phyloP scores from a whole-genome alignment of 2,797 vertebrate genomes.

The Semaprochilodus insignis region DNA sequence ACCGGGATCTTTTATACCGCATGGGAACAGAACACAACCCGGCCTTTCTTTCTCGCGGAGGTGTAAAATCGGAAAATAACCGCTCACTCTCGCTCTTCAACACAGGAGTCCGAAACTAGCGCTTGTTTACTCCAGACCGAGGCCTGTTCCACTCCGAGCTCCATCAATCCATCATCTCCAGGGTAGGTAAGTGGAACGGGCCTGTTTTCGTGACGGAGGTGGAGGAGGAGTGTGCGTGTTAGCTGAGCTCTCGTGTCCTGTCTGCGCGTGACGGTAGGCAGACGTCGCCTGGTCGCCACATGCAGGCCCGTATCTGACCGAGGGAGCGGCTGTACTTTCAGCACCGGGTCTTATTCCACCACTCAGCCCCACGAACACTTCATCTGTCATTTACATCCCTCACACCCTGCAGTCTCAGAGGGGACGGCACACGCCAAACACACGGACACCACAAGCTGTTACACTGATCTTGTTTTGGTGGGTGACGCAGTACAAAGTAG shows the following conservation, averaged over 20 bases:
- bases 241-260: conserved; percentile 27
- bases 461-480: neutral
- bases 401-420: conserved; percentile 11
- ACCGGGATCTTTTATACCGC: no score
- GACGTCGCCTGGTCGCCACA: conserved; percentile 63
- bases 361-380: conserved; percentile 64
- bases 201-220: neutral
- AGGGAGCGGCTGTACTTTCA: conserved; percentile 64
- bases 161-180: conserved; percentile 79
- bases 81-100: conserved; percentile 56
- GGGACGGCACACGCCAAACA: neutral
- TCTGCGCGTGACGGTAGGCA: conserved; percentile 62
- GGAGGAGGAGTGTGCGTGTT: conserved; percentile 1
- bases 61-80: conserved; percentile 63
- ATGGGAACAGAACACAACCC: neutral
- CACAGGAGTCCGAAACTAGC: conserved; percentile 66
- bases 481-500: no score
- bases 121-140: conserved; percentile 74
- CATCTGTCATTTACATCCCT: conserved; percentile 71
- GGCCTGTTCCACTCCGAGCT: conserved; percentile 67
- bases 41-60: conserved; percentile 3
- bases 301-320: conserved; percentile 65
- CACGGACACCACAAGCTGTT: neutral
- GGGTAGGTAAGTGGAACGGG: conserved; percentile 67
- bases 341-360: conserved; percentile 70